These are phyloP conservation scores for Melanitta fusca DNA, from an alignment of 2,797 vertebrate genomes.

Conservation along the genomic window DNA sequence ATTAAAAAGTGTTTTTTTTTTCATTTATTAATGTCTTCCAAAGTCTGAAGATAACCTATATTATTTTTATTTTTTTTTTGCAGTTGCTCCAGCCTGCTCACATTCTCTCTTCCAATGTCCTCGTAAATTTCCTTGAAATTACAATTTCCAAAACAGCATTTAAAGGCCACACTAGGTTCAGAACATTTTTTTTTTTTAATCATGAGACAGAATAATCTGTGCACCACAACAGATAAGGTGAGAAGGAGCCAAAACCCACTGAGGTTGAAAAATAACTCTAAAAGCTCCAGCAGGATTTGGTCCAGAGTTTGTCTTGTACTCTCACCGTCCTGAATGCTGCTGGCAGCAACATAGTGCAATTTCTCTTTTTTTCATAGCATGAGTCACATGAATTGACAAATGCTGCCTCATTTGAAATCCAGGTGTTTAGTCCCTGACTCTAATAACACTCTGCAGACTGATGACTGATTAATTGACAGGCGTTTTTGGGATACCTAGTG, in stretches of 20 bases:
- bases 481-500: background rate
- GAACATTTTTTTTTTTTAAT: background rate
- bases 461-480: slow-evolving; percentile 30
- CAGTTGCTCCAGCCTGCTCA: background rate
- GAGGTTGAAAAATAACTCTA: background rate
- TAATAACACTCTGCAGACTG: background rate
- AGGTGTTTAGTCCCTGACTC: background rate
- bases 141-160: background rate
- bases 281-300: background rate
- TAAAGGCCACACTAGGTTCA: background rate
- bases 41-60: background rate
- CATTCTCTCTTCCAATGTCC: background rate
- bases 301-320: background rate
- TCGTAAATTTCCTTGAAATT: background rate
- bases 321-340: background rate
- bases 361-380: background rate
- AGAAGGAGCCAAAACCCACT: background rate
- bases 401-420: slow-evolving; percentile 13
- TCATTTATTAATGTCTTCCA: background rate
- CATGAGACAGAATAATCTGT: background rate
- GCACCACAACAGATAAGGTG: background rate
- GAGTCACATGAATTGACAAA: background rate
- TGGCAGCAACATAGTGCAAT: background rate
- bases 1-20: background rate
- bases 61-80: background rate